phyloP scores from a whole-genome alignment of 37 sponge, comb jelly and placozoan species.

The Eunapius fragilis region DNA sequence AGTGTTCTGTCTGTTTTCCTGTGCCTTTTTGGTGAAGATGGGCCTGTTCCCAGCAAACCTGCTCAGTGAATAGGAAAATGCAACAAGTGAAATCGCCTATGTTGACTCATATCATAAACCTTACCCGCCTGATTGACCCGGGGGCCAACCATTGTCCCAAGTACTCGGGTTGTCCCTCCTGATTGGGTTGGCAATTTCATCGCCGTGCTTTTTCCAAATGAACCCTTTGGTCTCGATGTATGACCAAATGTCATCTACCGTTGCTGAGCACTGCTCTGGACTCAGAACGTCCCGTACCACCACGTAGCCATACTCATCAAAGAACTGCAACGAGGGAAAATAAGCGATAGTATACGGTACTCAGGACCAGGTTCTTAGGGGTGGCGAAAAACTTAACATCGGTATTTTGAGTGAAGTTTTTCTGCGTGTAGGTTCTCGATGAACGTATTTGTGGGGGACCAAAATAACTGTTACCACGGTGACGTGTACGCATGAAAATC shows the following conservation, averaged over 20 bases:
- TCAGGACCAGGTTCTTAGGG: no score
- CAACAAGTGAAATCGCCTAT: background rate
- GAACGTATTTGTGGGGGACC: no score
- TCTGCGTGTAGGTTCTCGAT: no score
- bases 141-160: slow-evolving; percentile 45
- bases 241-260: background rate
- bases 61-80: slow-evolving; percentile 72
- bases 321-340: background rate
- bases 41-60: slow-evolving; percentile 71
- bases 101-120: slow-evolving; percentile 10
- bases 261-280: background rate
- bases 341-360: no score
- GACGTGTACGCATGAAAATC: no score
- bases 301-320: slow-evolving; percentile 2
- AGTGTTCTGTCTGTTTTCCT: slow-evolving; percentile 55
- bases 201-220: background rate
- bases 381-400: no score
- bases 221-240: slow-evolving; percentile 4
- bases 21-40: slow-evolving; percentile 70
- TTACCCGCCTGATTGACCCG: background rate
- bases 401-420: no score
- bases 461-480: no score
- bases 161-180: slow-evolving; percentile 45
- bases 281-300: background rate
- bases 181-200: slow-evolving; percentile 37